Conservation (phyloP, 2,113 vertebrate genomes). For the Salvator merianae region DNA sequence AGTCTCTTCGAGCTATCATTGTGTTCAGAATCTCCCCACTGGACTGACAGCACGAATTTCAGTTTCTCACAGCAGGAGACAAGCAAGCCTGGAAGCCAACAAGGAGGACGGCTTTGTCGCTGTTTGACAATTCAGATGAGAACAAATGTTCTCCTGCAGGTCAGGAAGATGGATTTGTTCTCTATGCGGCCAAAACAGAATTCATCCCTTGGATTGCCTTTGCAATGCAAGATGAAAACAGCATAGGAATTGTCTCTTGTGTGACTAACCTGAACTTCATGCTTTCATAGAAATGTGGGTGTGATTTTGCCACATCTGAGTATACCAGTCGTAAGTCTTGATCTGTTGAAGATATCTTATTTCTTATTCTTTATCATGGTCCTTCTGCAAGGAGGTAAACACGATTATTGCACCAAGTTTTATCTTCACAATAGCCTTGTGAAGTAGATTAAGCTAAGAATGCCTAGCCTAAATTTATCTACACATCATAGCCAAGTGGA, state of each 20-base stretch:
- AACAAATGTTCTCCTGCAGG: conserved; percentile 61
- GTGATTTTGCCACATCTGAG: neutral
- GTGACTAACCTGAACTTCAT: neutral
- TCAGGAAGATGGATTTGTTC: conserved; percentile 54
- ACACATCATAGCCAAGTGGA: neutral
- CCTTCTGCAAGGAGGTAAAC: neutral
- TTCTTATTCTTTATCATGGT: neutral
- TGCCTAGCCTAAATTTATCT: neutral
- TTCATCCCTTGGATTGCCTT: neutral
- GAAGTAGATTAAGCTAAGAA: neutral
- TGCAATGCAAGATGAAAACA: neutral
- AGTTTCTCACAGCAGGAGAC: conserved; percentile 62
- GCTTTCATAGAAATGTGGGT: conserved; percentile 3
- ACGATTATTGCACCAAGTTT: neutral
- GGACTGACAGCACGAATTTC: conserved; percentile 63
- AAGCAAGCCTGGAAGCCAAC: conserved; percentile 63
- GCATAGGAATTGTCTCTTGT: neutral
- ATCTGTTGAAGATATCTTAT: neutral
- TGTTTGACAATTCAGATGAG: conserved; percentile 52
- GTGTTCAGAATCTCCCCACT: conserved; percentile 46
- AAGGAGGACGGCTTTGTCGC: conserved; percentile 53
- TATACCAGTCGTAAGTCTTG: neutral
- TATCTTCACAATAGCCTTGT: neutral
- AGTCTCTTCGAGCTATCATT: conserved; percentile 62
- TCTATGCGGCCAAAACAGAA: conserved; percentile 37